A percentile compares a stretch with the other conserved stretches of the same genome.
These are phyloP conservation scores for Coregonus clupeaformis DNA, from an alignment of 2,113 vertebrate species.

Conservation along the genomic window DNA sequence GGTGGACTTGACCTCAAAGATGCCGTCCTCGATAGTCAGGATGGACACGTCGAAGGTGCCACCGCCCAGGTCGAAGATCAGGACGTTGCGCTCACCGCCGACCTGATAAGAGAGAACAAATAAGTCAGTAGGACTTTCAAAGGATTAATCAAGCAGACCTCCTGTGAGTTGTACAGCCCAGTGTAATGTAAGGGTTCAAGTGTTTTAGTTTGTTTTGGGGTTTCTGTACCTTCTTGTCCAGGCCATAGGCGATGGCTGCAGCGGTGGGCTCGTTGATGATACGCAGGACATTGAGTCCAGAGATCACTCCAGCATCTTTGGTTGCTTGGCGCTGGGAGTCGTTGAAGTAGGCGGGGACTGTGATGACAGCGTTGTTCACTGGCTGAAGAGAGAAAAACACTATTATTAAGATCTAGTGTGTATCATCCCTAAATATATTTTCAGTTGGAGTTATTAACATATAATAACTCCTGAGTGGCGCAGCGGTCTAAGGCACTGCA, in stretches of 20 bases:
- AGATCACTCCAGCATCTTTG: constrained; percentile 86
- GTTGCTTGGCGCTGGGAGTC: constrained; percentile 91
- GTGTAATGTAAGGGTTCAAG: neutral
- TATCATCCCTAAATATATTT: too few relatives aligned
- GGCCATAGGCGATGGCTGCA: constrained; percentile 89
- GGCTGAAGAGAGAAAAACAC: constrained; percentile 51
- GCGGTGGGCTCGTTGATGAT: constrained; percentile 93
- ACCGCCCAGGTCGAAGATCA: constrained; percentile 90
- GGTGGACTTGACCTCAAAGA: constrained; percentile 90
- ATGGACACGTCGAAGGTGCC: constrained; percentile 92
- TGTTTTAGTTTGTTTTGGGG: neutral
- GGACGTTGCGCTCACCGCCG: constrained; percentile 83
- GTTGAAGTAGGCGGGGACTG: constrained; percentile 90
- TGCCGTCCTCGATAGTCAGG: constrained; percentile 92
- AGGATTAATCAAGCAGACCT: neutral
- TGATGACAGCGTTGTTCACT: constrained; percentile 85
- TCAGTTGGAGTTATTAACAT: too few relatives aligned
- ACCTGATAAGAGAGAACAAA: constrained; percentile 60
- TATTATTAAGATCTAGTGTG: too few relatives aligned
- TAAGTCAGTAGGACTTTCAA: too few relatives aligned
- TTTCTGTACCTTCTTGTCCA: constrained; percentile 80
- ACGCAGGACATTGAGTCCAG: constrained; percentile 85
- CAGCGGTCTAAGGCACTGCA: too few relatives aligned
- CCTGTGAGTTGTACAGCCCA: neutral
- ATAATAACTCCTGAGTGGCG: too few relatives aligned